Percentiles rank a stretch among this genome's conserved stretches.
Conservation (phyloP, 2,113 vertebrate genomes). For the human (Homo sapiens) region GRCh38 chr13:59796501-59797000, state of each 20-base stretch:
- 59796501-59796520: conserved; percentile 47
- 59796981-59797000: not conserved
- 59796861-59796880: not conserved
- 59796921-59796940: not conserved
- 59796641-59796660: not conserved
- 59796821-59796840: not conserved
- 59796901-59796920: not conserved
- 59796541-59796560: conserved; percentile 51
- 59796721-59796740: not conserved
- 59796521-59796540: conserved; percentile 27
- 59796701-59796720: conserved; percentile 5
- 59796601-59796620: not conserved
- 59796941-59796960: not conserved
- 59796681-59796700: not conserved
- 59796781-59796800: not conserved
- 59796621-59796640: not conserved
- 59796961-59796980: not conserved
- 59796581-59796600: not conserved
- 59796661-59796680: not conserved
- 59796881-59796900: not conserved
- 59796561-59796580: conserved; percentile 28
- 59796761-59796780: not conserved
- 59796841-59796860: not conserved
- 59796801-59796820: not conserved
- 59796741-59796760: not conserved